A percentile compares a stretch with the other conserved stretches of the same genome.
These are phyloP conservation scores for Acleris laterana DNA, from an alignment of 2,888 invertebrate species.

Conservation along the genomic window DNA sequence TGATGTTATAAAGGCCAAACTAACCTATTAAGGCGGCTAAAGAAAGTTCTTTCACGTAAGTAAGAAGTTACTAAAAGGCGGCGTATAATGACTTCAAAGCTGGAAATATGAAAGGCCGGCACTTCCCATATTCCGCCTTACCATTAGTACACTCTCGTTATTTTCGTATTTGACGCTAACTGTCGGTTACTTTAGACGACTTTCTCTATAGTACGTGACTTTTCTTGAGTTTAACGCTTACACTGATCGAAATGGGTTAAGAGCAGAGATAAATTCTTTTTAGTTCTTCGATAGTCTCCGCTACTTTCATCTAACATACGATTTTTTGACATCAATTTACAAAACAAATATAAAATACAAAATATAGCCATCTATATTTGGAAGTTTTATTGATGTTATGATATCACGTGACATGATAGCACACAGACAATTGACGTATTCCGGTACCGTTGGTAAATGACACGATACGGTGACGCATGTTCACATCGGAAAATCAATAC, in stretches of 20 bases:
- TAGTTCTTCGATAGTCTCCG: neutral
- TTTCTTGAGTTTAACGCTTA: slow-evolving; percentile 4
- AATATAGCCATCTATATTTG: neutral
- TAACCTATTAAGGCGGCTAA: slow-evolving; percentile 26
- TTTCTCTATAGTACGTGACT: slow-evolving; percentile 16
- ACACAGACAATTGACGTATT: slow-evolving; percentile 34
- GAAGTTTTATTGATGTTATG: neutral
- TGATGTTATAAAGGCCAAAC: slow-evolving; percentile 9
- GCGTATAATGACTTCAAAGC: slow-evolving; percentile 34
- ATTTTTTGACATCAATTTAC: neutral
- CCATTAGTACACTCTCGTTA: slow-evolving; percentile 30
- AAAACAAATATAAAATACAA: too few relatives aligned
- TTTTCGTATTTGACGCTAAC: slow-evolving; percentile 25
- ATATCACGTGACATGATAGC: slow-evolving; percentile 1
- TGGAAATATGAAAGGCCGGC: slow-evolving; percentile 36
- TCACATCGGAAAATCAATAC: slow-evolving; percentile 57
- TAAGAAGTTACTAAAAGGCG: slow-evolving; percentile 36
- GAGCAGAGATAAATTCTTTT: neutral
- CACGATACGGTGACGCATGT: slow-evolving; percentile 54
- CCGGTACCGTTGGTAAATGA: slow-evolving; percentile 56
- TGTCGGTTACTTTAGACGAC: slow-evolving; percentile 13
- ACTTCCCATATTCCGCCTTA: slow-evolving; percentile 32
- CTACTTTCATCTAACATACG: slow-evolving; percentile 6
- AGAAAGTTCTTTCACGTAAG: slow-evolving; percentile 33
- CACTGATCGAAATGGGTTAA: slow-evolving; percentile 1